phyloP scores from a whole-genome alignment of 2,888 invertebrate genomes.

The Autographa pulchrina region DNA sequence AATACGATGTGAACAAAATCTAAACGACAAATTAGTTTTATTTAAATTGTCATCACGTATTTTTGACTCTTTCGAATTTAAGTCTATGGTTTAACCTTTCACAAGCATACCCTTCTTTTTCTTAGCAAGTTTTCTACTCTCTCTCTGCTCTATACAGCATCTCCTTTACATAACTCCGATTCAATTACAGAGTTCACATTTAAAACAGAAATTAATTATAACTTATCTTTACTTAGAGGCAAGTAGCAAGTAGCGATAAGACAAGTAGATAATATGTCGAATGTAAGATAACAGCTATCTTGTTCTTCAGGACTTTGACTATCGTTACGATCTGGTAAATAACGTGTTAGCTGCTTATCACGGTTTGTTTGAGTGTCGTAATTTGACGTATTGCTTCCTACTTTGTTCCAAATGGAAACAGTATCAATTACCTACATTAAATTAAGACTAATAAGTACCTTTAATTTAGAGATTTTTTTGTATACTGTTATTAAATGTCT shows the following conservation, averaged over 20 bases:
- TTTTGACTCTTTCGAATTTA: no score
- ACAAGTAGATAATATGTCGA: constrained; percentile 3
- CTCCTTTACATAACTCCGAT: not conserved
- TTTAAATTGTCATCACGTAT: no score
- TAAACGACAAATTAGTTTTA: no score
- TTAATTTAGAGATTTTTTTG: no score
- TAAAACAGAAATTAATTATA: not conserved
- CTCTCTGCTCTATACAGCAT: not conserved
- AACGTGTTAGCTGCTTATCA: not conserved
- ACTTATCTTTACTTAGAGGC: not conserved
- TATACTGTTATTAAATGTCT: not conserved
- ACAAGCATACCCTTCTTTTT: no score
- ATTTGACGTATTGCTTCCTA: constrained; percentile 3
- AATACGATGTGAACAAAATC: no score
- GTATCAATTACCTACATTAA: no score
- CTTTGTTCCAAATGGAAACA: not conserved
- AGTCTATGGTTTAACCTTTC: no score
- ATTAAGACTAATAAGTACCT: no score
- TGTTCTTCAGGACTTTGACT: not conserved
- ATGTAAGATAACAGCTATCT: not conserved
- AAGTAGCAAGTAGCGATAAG: not conserved
- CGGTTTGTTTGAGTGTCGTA: not conserved
- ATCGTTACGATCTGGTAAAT: not conserved
- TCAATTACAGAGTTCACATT: not conserved
- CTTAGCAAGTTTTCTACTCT: no score